Evolutionary conservation across 2,888 invertebrate species (phyloP).

Genomic region (Brassicogethes aeneus): DNA sequence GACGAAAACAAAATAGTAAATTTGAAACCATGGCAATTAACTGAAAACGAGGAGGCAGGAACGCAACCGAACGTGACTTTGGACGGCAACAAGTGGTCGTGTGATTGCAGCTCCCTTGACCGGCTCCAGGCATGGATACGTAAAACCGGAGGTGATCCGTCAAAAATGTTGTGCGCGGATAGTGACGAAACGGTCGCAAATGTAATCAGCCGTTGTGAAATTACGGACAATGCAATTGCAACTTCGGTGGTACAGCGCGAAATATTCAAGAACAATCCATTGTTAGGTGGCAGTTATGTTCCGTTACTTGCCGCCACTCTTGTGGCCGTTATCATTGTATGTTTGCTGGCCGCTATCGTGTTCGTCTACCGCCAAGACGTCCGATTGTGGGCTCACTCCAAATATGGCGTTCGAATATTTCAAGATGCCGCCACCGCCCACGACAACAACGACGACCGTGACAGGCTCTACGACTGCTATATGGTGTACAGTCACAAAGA

Average conservation of each 20-base stretch:
- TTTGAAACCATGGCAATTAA: conserved; percentile 60
- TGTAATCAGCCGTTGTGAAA: conserved; percentile 52
- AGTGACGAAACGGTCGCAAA: conserved; percentile 47
- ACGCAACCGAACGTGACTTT: conserved; percentile 58
- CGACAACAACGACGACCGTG: conserved; percentile 40
- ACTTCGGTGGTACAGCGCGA: conserved; percentile 45
- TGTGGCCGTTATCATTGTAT: conserved; percentile 59
- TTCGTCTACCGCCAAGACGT: conserved; percentile 71
- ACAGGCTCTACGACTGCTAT: conserved; percentile 70
- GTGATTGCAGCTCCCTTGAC: conserved; percentile 65
- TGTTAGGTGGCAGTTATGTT: conserved; percentile 63
- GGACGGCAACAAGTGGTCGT: conserved; percentile 76
- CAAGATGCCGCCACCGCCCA: conserved; percentile 50
- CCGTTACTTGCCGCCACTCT: conserved; percentile 64
- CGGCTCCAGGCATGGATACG: conserved; percentile 62
- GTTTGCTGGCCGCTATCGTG: conserved; percentile 58
- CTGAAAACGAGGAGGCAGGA: conserved; percentile 40
- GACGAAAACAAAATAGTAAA: conserved; percentile 71
- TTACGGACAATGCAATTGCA: conserved; percentile 58
- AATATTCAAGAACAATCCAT: conserved; percentile 52
- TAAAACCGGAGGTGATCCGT: conserved; percentile 57
- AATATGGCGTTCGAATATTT: conserved; percentile 67
- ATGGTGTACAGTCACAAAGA: conserved; percentile 78
- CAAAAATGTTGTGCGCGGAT: conserved; percentile 60
- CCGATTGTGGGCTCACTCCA: conserved; percentile 69